Base-by-base conservation (phyloP, 1,140 invertebrate genomes). In the Brachionus manjavacas region DNA sequence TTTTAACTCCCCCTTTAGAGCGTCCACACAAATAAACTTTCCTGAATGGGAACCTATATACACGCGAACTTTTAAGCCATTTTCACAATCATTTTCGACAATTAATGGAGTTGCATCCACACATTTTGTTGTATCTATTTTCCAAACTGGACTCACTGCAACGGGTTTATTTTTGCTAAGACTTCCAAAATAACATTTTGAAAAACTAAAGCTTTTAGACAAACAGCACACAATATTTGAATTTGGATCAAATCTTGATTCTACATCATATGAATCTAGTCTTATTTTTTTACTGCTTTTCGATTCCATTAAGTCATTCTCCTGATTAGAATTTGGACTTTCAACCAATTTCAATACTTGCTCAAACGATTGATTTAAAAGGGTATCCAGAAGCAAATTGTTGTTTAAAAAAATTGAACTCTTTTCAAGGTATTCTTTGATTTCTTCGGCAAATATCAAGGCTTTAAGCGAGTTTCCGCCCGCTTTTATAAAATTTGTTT, bases 71-170 rank as follows among this genome's bases (percentile, higher is more conserved):
- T 41, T 16, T 6, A 52, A 20, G 52, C 52, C 20, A 66, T 80
- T 64, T 84, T 74, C 12, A n/a, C 28, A 35, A 14, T 83, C 87
- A 89, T 89, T 87, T 88, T 55, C 76, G 86, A 91, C 91, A 84
- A 92, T 83, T 81, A 91, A 89, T 20, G 93, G 92, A 20, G 92
- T 92, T 66, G 92, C 92, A 90, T 94, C 93, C 31, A 94, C 90
- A 89, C 93, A 94, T 87, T 93, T 93, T 84, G 91, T 88, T 49
- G 93, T 90, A 88, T 93, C 87, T 87, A 90, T 91, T 46, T 89
- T 89, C 91, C 91, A 92, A 20, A 12, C 20, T 46, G 85, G 14
- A 8, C 39, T 16, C 23, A 31, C 41, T 0, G 9, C 3, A 68
- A 31, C 6, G 14, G 25, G 4, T n/a, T 68, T 14, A 6, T 31